Evolutionary conservation across 2,888 invertebrate genomes (phyloP), one percentile per base, ranked within the genome.

Genomic region (Stegophylla sp.): DNA sequence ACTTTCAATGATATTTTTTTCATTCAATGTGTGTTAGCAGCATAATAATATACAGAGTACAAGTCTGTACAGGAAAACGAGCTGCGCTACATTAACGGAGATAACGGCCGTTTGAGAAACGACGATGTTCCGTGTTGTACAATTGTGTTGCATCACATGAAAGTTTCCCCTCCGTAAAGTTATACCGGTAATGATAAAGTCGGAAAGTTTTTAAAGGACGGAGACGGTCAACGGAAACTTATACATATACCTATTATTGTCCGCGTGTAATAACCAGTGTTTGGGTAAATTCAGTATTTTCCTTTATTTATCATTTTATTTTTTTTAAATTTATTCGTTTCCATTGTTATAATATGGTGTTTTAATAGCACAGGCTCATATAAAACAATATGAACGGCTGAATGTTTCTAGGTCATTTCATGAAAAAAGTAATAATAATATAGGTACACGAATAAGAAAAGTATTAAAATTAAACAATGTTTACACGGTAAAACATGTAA

Each of bases 121-220:
- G 20, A 67, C 43, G 28, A 59, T 66, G 43, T 66, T 66, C n/a
- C n/a, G 51, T 43, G 13, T 26, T 43, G 13, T 26, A 63, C 74
- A 63, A 51, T 51, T 64, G 51, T 64, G 34, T 61, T 2, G 12
- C 73, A 56, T 23, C 56, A 56, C 56, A n/a, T 45, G 51, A 69
- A 67, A 67, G 56, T 67, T 77, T 77, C 45, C 23, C 66, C 56
- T 76, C 53, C 20, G 17, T 45, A 59, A 67, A 77, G 45, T 67
- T 75, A 34, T 77, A 56, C 61, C 45, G 67, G 77, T 34, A 59
- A 77, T 45, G 77, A 77, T 77, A 77, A 77, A 67, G 43, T 34
- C 67, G 9, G 56, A 67, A 77, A 77, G 77, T 77, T 77, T 77
- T 77, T 45, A 20, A 59, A 45, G 28, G 56, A 45, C 26, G 59